Evolutionary conservation across 2,113 vertebrate genomes (phyloP), one percentile per base, ranked within the genome.

Genomic region (Gorsachius goisagi): DNA sequence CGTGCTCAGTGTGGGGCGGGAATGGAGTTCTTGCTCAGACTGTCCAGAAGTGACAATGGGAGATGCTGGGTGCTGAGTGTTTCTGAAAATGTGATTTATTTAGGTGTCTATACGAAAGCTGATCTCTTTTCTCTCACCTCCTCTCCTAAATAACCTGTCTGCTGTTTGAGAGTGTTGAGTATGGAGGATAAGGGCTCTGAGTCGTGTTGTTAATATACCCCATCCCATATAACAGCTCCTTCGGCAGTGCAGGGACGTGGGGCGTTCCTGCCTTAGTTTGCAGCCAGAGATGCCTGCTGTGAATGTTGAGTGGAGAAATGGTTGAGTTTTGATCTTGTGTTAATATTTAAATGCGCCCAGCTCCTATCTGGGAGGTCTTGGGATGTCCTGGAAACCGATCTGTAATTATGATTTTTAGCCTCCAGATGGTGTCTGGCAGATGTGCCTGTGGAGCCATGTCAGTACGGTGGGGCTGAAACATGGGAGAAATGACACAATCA

Each of bases 341-440:
- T 80, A 63, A 28, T 63, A 47, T n/a, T 68, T 35, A 66, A 63
- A 16, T 41, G 6, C 39, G 33, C 39, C 58, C 26, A 41, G 35
- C 58, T 90, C 75, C 84, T 73, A 1, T 32, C 20, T 79, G 62
- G 50, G 75, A 80, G 27, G n/a, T 75, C 60, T 79, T 0, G 0
- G 62, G 15, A 28, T 78, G 17, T 56, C 44, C 62, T 33, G n/a
- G 63, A 67, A 88, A 60, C 66, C 69, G 63, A 17, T 88, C 60
- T 73, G 71, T 85, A 77, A 55, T 88, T 85, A 33, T 14, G 64
- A 83, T 18, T 95, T 95, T 84, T 89, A 93, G 69, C 62, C 45
- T 93, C 53, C 93, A 94, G 77, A 87, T 78, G 74, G 58, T 95
- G 87, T 72, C 41, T 91, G 39, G 63, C 73, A 93, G 81, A 93